A percentile compares a stretch with the other conserved stretches of the same genome.
These are phyloP conservation scores for Trichonephila clavipes DNA, from an alignment of 1,140 invertebrate species.

Conservation along the genomic window DNA sequence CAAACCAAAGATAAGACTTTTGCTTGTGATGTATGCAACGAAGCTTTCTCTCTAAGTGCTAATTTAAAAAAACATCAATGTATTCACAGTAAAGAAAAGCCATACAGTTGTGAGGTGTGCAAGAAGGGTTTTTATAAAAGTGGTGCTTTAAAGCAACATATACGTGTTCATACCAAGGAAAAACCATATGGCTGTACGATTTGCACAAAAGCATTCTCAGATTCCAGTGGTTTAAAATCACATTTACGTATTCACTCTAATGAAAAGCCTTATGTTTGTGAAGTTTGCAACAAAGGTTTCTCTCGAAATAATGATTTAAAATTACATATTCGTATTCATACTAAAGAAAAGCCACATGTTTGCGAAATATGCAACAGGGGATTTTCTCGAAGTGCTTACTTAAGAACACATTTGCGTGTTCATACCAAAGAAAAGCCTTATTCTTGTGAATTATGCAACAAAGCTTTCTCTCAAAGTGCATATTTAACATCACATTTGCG, in stretches of 20 bases:
- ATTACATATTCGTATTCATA: neutral
- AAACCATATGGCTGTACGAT: neutral
- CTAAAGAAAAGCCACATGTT: neutral
- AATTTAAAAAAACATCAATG: neutral
- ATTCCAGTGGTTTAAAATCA: neutral
- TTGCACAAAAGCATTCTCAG: neutral
- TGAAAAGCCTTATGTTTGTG: neutral
- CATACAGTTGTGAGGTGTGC: neutral
- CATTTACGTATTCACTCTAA: neutral
- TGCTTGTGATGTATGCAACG: neutral
- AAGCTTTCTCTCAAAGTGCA: neutral
- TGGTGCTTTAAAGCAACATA: neutral
- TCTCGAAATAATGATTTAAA: neutral
- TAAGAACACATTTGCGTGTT: neutral
- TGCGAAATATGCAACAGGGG: neutral
- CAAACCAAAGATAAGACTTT: neutral
- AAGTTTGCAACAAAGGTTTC: neutral
- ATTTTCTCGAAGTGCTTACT: neutral
- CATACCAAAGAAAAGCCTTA: conserved; percentile 17
- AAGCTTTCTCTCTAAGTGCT: neutral
- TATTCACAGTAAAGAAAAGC: neutral
- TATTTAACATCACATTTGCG: neutral
- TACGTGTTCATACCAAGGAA: neutral
- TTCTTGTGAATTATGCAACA: neutral
- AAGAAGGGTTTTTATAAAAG: neutral